These are phyloP conservation scores for Lydus trimaculatus DNA, from an alignment of 2,888 invertebrate genomes.

Conservation along the genomic window DNA sequence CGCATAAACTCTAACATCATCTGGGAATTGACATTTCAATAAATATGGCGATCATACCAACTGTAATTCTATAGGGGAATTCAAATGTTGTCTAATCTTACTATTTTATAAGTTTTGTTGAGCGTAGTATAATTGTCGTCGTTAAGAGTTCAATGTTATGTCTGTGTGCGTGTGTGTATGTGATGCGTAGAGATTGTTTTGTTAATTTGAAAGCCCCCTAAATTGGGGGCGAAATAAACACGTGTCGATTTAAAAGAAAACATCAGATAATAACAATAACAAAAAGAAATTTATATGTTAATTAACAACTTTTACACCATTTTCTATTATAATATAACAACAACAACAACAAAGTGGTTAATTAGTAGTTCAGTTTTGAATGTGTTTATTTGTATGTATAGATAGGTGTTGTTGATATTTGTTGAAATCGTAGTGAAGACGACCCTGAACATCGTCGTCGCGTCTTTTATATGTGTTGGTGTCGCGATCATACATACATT, in stretches of 20 bases:
- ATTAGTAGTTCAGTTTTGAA: neutral
- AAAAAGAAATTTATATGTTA: too few species aligned
- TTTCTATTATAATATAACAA: neutral
- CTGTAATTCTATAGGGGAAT: neutral
- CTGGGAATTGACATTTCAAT: neutral
- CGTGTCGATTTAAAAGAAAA: neutral
- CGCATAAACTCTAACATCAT: neutral
- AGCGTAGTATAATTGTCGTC: neutral
- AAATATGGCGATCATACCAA: neutral
- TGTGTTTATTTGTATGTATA: neutral
- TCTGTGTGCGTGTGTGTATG: too few species aligned
- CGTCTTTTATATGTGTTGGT: neutral
- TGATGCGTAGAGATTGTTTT: slow-evolving; percentile 1
- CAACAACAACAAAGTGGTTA: neutral
- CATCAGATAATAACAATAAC: neutral
- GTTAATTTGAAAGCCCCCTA: neutral
- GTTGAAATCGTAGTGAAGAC: slow-evolving; percentile 1
- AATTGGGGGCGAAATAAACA: neutral
- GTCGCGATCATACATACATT: neutral
- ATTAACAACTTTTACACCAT: neutral
- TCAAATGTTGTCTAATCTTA: neutral
- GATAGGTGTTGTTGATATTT: neutral
- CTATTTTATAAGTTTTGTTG: neutral
- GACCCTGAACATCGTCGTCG: slow-evolving; percentile 5
- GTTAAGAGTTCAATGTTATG: neutral